Evolutionary conservation across 2,113 vertebrate genomes (phyloP).

Genomic region (Sinocyclocheilus maitianheensis): DNA sequence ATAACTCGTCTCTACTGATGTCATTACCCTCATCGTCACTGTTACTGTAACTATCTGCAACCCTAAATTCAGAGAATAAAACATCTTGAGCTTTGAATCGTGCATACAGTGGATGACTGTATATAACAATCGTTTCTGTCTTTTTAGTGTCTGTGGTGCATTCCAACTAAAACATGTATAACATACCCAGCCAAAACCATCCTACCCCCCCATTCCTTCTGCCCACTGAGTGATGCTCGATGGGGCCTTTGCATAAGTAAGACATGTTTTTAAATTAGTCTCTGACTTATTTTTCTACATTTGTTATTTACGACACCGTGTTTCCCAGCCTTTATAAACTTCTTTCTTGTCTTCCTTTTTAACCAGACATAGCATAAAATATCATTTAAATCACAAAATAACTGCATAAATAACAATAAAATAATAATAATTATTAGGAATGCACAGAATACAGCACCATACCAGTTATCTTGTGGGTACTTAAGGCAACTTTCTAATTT

Average conservation of each 20-base stretch:
- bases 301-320: not conserved
- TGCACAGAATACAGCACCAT: not conserved
- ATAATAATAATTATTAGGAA: not conserved
- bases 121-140: conserved; percentile 11
- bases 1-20: not conserved
- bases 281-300: not conserved
- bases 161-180: conserved; percentile 72
- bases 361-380: not conserved
- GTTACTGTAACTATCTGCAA: not conserved
- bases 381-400: not conserved
- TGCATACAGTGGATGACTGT: not conserved
- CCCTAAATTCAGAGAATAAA: not conserved
- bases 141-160: conserved; percentile 92
- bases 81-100: not conserved
- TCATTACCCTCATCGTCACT: not conserved
- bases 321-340: not conserved
- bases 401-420: not conserved
- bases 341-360: not conserved
- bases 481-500: not conserved
- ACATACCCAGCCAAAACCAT: conserved; percentile 85
- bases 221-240: conserved; percentile 83
- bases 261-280: conserved; percentile 43
- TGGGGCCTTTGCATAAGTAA: conserved; percentile 97
- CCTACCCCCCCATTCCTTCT: conserved; percentile 80
- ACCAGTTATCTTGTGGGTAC: not conserved